Base-by-base conservation (phyloP, 2,888 invertebrate species). In the Cosmorhoe ocellata region DNA sequence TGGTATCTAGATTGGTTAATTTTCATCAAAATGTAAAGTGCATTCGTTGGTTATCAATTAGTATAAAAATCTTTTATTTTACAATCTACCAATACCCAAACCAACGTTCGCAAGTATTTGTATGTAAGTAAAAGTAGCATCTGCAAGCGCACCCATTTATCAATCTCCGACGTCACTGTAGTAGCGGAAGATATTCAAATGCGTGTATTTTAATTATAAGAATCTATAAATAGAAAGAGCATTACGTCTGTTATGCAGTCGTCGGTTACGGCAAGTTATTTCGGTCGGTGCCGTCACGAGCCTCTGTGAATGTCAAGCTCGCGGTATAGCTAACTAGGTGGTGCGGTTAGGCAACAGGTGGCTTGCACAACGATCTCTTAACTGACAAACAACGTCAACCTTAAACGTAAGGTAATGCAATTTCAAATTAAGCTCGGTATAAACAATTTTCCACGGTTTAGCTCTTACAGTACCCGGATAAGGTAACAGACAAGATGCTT, bases 291-390 rank as follows among this genome's bases (percentile, higher is more conserved):
- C 67, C 79, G 84, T 85, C 84, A 84, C 85, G 79, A 81, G 81
- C 71, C 75, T 68, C 77, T 73, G 79, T 76, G 81, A 89, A 89
- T 87, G 89, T 89, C 89, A 88, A 88, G 86, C 88, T 82, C 85
- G 85, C 79, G 79, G 79, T 76, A 71, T 78, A 74, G 69, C 64
- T 74, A 76, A 79, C 81, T 80, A 76, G 79, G 74, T 74, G 75
- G 71, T 70, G 75, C 68, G 68, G 76, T 79, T 75, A 62, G 74
- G 77, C 84, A 86, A 89, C 88, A 88, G 81, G 88, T 88, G 83
- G 75, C 69, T 73, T 80, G 80, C 79, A 81, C 75, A 73, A 69
- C 66, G 58, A 68, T 76, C 72, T 76, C 75, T 71, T 66, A 69
- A 51, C 52, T 62, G 61, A 66, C 63, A 64, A 59, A 67, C 61